phyloP scores from a whole-genome alignment of 2,888 invertebrate species.

The Euproctis similis region DNA sequence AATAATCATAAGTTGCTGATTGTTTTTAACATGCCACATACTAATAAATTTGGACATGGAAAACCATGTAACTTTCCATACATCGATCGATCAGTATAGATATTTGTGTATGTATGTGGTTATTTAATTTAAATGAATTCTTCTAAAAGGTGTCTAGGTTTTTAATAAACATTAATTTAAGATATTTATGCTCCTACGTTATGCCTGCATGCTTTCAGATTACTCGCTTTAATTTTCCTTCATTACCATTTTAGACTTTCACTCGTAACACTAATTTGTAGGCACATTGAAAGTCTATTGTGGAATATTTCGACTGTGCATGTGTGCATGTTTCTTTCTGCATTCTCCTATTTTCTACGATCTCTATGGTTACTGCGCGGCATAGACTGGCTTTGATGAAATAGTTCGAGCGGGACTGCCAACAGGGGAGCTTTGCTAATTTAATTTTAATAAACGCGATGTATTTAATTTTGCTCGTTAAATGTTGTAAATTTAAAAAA shows the following conservation, averaged over 20 bases:
- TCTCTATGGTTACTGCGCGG: conserved; percentile 77
- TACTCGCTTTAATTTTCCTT: conserved; percentile 49
- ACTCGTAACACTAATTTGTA: conserved; percentile 22
- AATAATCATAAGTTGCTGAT: no score
- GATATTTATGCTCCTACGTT: conserved; percentile 72
- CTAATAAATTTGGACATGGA: no score
- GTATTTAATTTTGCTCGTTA: conserved; percentile 50
- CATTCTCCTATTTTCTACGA: conserved; percentile 71
- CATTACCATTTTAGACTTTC: conserved; percentile 45
- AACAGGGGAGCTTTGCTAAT: conserved; percentile 54
- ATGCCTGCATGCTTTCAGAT: conserved; percentile 61
- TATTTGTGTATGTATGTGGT: no score
- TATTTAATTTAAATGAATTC: no score
- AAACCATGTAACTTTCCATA: no score
- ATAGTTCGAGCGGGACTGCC: conserved; percentile 61
- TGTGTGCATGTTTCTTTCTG: conserved; percentile 67
- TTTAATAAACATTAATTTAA: no score
- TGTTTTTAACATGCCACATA: no score
- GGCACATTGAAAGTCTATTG: conserved; percentile 39
- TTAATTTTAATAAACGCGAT: conserved; percentile 35
- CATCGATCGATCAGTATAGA: no score
- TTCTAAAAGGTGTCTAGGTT: no score
- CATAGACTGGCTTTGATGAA: conserved; percentile 69
- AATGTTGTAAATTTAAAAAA: conserved; percentile 64
- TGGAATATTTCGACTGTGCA: conserved; percentile 48